Conservation (phyloP, 1,140 invertebrate genomes). For the Drosophila ambigua region DNA sequence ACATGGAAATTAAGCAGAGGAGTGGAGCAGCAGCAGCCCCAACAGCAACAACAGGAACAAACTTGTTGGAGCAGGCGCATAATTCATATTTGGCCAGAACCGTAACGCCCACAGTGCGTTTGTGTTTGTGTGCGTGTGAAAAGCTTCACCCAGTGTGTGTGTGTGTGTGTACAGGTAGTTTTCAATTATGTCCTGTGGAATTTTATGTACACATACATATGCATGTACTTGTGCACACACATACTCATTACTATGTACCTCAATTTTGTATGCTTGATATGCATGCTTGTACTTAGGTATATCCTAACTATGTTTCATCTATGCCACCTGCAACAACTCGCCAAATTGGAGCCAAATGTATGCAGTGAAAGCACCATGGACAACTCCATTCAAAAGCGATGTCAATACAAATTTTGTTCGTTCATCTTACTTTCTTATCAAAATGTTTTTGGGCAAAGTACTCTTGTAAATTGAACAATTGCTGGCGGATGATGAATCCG, state of each 20-base stretch:
- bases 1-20: conserved; percentile 55
- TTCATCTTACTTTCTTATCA: too few species aligned
- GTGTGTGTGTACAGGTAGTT: conserved; percentile 18
- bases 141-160: background rate
- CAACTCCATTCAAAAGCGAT: too few species aligned
- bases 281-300: background rate
- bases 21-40: conserved; percentile 17
- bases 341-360: too few species aligned
- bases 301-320: too few species aligned
- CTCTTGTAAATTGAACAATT: too few species aligned
- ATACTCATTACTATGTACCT: conserved; percentile 4
- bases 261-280: too few species aligned
- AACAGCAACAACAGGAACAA: conserved; percentile 37
- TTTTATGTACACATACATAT: conserved; percentile 8
- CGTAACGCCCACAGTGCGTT: conserved; percentile 49
- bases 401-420: too few species aligned
- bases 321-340: too few species aligned
- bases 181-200: conserved; percentile 37
- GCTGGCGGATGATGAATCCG: too few species aligned
- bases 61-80: conserved; percentile 66
- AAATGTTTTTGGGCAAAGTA: too few species aligned
- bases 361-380: too few species aligned
- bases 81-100: conserved; percentile 63
- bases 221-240: conserved; percentile 1
- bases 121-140: conserved; percentile 1